Evolutionary conservation across 92 coral and sea anemone genomes (phyloP), one percentile per base, ranked within the genome.

Genomic region (Ricordea florida): DNA sequence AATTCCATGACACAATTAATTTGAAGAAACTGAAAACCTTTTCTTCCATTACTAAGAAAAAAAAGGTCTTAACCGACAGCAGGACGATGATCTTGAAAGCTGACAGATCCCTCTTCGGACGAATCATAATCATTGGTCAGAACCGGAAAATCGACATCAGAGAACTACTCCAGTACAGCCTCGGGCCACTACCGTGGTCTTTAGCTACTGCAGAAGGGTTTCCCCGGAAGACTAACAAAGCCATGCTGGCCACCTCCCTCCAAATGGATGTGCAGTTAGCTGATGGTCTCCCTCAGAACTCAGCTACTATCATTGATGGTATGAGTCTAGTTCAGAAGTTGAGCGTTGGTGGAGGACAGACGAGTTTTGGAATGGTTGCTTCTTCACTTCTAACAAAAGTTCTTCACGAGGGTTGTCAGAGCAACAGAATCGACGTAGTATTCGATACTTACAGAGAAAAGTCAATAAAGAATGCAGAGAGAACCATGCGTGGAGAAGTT

Each of bases 11-110:
- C 66, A n/a, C 64, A 11, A 15, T 71, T 14, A 71, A 71, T 23
- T 58, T 73, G 46, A 73, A 73, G 58, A 87, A 87, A 40, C 69
- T 77, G 53, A 57, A 30, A 57, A 77, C 88, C 2, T 82, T 87
- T 62, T 28, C 69, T n/a, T 49, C 36, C 28, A 48, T 42, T 21
- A 14, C 16, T 34, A 80, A 59, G 83, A 76, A 87, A 51, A 73
- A 57, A 34, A 2, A 62, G 11, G 60, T 77, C 30, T 55, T 31
- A 15, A 48, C 79, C 16, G 57, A 57, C 16, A 74, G 81, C 15
- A 26, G 42, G 66, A 60, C 66, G 20, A 47, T 68, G 11, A 48
- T 81, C 33, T 42, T 78, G 68, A 78, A 65, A 58, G 85, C 85
- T 25, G 78, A 67, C 50, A 66, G 76, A 52, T 57, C 62, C 46